Evolutionary conservation across 2,888 invertebrate species (phyloP), one percentile per base, ranked within the genome.

Genomic region (Ormyrus pomaceus): DNA sequence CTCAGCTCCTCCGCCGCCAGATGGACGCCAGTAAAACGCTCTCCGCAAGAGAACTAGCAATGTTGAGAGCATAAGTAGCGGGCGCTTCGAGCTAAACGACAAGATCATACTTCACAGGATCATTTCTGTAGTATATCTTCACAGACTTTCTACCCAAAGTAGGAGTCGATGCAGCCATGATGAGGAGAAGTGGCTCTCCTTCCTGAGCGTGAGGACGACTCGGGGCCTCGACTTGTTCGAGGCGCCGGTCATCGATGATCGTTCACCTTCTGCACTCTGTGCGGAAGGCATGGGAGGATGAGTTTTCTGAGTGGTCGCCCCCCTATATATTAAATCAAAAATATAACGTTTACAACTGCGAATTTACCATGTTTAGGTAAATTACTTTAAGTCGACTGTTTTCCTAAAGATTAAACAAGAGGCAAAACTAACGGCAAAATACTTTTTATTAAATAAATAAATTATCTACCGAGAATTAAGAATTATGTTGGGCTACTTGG

Each of bases 61-160:
- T 34, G 34, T 34, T 34, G 34, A 34, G 34, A 34, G 34, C 34
- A 34, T 34, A 34, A 34, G 34, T 2, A 3, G 34, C 3, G 34
- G 3, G 34, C 34, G 34, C 34, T 34, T 34, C 34, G 34, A 3
- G 34, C 34, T 2, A 0, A 13, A 46, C 61, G 70, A 78, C 84
- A 89, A 88, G 89, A 89, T 87, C 87, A 86, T 89, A 88, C 93
- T 93, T 93, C 92, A 92, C 93, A 93, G 93, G 93, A 93, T 93
- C 93, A 93, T 93, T 93, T 93, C 93, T 93, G 93, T 93, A 93
- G 93, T 93, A 91, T 91, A 92, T 93, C 92, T 93, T 92, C 92
- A 88, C 90, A 91, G 89, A 89, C 92, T 92, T 91, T 92, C 88
- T 90, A 91, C 89, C 91, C 90, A 91, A 92, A 86, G 83, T 86